A percentile compares a stretch with the other conserved stretches of the same genome.
Evolutionary conservation across 2,888 invertebrate genomes (phyloP).

Genomic region (Acronicta leporina): DNA sequence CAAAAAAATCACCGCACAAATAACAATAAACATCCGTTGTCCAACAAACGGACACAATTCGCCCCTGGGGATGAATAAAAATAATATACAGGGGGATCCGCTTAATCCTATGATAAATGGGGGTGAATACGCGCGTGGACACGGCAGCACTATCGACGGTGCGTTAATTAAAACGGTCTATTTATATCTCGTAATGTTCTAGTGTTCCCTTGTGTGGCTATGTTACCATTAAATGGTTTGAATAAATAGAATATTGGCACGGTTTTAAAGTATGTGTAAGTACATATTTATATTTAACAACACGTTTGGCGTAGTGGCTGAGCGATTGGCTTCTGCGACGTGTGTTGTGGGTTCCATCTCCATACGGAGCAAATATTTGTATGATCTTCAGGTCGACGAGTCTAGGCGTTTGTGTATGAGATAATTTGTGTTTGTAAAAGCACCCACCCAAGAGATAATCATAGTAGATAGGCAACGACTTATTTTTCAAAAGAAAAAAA

Average conservation of each 20-base stretch:
- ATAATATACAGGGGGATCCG: constrained; percentile 79
- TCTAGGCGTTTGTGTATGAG: too few relatives aligned
- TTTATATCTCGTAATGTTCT: constrained; percentile 26
- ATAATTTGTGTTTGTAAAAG: too few relatives aligned
- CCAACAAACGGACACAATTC: constrained; percentile 71
- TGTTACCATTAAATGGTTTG: not conserved
- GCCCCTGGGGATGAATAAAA: constrained; percentile 77
- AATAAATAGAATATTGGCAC: not conserved
- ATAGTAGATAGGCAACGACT: too few relatives aligned
- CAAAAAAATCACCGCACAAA: constrained; percentile 46
- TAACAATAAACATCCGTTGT: constrained; percentile 51
- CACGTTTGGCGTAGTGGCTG: too few relatives aligned
- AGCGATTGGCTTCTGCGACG: too few relatives aligned
- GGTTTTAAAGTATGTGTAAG: not conserved
- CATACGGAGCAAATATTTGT: too few relatives aligned
- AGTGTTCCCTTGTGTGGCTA: constrained; percentile 2
- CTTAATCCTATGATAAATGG: constrained; percentile 81
- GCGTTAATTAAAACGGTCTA: constrained; percentile 48
- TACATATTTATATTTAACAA: too few relatives aligned
- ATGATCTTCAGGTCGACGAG: too few relatives aligned
- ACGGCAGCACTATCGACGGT: constrained; percentile 42
- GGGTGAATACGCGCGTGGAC: constrained; percentile 62
- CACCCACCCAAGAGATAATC: too few relatives aligned
- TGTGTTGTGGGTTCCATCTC: too few relatives aligned
- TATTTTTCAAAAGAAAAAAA: too few relatives aligned